Base-by-base conservation (phyloP, 2,888 invertebrate genomes). In the Meliscaeva auricollis region DNA sequence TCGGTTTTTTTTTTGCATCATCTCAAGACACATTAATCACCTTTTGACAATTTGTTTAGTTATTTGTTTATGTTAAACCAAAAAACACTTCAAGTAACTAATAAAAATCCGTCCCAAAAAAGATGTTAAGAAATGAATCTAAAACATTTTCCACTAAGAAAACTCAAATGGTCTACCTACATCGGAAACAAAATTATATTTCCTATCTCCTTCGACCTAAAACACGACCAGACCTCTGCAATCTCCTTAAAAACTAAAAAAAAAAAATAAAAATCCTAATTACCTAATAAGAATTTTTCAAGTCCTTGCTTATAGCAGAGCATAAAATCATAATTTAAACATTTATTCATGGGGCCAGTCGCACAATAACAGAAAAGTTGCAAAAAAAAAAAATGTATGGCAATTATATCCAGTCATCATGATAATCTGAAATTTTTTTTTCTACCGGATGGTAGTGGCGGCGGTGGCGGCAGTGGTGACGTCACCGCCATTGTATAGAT, bases 351-450 rank as follows among this genome's bases (percentile, higher is more conserved):
- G 38, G 38, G 38, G 38, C 9, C 38, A 38, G 11, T 38, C 38
- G 9, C 9, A 38, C 38, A 38, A 38, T 38, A 38, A 6, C 38
- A 38, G 9, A 38, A 38, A 13, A 3, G 2, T 38, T 38, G 3
- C 38, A 38, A 38, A 9, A 38, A 35, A 9, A n/a, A n/a, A 38
- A 38, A 38, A 38, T 38, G 15, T 76, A 68, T 72, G 54, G 68
- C 72, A 76, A 66, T 76, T 60, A 80, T 80, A 80, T 80, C 75
- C 79, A 80, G 75, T 75, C 83, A 79, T 84, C 79, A 75, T 75
- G 74, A 74, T 79, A 79, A 77, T 78, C 78, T 50, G 20, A 74
- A 74, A 64, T 69, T 50, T 66, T 76, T 56, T 38, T 22, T 32
- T 54, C 15, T 41, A 41, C 13, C 11, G 13, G 4, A 41, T 41